phyloP scores from a whole-genome alignment of 2,113 vertebrate species.

The Tringa solitaria region DNA sequence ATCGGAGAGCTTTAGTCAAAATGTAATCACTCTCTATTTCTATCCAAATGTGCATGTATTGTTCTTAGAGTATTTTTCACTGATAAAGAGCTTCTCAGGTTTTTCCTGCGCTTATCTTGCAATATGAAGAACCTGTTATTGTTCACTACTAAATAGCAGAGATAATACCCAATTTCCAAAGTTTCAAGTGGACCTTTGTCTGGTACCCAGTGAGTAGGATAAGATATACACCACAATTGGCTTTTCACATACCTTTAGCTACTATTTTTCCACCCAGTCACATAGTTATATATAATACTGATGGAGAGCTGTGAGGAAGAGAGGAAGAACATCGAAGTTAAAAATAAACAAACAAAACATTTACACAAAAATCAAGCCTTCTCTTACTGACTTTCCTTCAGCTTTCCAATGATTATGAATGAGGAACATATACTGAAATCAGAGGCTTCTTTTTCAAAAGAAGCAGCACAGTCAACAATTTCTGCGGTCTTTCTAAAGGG shows the following conservation, averaged over 20 bases:
- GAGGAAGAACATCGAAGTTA: not conserved
- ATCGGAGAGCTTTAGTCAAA: not conserved
- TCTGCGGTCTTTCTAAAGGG: not conserved
- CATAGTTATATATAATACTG: not conserved
- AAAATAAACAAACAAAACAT: not conserved
- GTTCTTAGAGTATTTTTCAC: conserved; percentile 33
- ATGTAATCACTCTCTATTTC: conserved; percentile 16
- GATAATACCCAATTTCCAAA: conserved; percentile 32
- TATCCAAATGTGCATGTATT: not conserved
- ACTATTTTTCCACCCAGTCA: not conserved
- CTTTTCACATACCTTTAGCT: not conserved
- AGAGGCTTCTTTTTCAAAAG: not conserved
- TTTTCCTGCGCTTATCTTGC: conserved; percentile 26
- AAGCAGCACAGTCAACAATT: not conserved
- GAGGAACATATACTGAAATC: not conserved
- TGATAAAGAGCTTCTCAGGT: conserved; percentile 17
- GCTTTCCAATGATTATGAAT: not conserved
- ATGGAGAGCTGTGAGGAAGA: not conserved
- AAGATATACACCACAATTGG: not conserved
- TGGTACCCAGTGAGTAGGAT: conserved; percentile 1
- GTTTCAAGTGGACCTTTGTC: conserved; percentile 23
- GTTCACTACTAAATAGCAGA: conserved; percentile 12
- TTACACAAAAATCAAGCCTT: not conserved
- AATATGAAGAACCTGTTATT: conserved; percentile 40
- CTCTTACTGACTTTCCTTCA: not conserved